Percentiles rank a stretch among this genome's conserved stretches.
Conservation (phyloP, 2,797 vertebrate genomes). For the Gephyroberyx darwinii region DNA sequence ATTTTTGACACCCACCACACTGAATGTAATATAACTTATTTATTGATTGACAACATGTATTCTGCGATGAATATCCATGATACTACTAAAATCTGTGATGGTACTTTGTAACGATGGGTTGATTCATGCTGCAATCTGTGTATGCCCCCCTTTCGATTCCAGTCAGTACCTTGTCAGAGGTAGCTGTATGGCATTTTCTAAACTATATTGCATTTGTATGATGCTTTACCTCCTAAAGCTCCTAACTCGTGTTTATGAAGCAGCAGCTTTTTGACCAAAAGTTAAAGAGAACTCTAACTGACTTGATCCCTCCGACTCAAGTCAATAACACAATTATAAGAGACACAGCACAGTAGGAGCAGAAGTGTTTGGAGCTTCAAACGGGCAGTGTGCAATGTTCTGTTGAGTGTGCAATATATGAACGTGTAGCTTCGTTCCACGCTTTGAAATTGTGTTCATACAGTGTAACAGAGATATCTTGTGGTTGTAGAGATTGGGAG, state of each 20-base stretch:
- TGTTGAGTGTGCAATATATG: conserved; percentile 54
- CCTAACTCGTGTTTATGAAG: conserved; percentile 41
- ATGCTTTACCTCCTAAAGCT: conserved; percentile 21
- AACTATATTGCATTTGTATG: conserved; percentile 18
- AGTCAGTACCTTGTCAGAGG: background rate
- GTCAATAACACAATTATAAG: conserved; percentile 14
- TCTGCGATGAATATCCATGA: conserved; percentile 26
- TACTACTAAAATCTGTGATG: conserved; percentile 15
- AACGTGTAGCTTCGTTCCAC: conserved; percentile 34
- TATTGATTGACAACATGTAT: conserved; percentile 32
- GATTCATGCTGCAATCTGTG: conserved; percentile 28
- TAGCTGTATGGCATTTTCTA: conserved; percentile 16
- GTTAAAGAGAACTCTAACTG: conserved; percentile 13
- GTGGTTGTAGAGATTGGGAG: conserved; percentile 35
- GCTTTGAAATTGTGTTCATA: conserved; percentile 26
- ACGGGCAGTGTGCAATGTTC: conserved; percentile 45
- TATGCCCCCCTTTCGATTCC: background rate
- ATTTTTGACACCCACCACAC: conserved; percentile 65
- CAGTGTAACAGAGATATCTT: conserved; percentile 33
- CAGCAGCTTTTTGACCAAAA: background rate
- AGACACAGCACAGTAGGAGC: conserved; percentile 10
- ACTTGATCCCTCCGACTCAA: background rate
- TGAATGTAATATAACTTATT: conserved; percentile 69
- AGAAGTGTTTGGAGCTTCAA: conserved; percentile 22
- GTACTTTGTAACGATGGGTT: conserved; percentile 5